Base-by-base conservation (phyloP, 2,797 vertebrate species). In the Chromobotia macracanthus region DNA sequence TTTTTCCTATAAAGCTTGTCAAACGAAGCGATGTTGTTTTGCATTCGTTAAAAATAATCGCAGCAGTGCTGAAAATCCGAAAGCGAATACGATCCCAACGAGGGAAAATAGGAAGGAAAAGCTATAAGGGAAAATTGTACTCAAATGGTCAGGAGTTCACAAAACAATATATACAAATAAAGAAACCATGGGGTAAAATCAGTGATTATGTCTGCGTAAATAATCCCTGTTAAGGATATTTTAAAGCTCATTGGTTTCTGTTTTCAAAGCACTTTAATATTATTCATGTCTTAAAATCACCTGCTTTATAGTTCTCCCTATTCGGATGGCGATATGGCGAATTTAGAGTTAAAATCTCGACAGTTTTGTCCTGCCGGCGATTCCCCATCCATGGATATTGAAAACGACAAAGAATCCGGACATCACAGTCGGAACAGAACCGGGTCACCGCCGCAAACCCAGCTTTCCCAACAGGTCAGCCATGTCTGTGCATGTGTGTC, bases 381-480 rank as follows among this genome's bases (percentile, higher is more conserved):
- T 60, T 68, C 53, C 0, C 65, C 56, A 12, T 28, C 15, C 19
- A 63, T 53, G 72, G 72, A 46, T 38, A 51, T 68, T 19, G 55
- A 69, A 51, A 61, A 51, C 31, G 56, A 64, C 4, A 55, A 58
- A 28, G 55, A 69, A 38, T 63, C 58, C 11, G 64, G 19, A 25
- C 41, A 38, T 68, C 63, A 68, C 5, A 41, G 15, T n/a, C 71
- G 38, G 28, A 41, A 23, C 23, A 67, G 31, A 68, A 18, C 79
- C 72, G 72, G 65, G 4, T 75, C 72, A 9, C 53, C 53, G 28
- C 44, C 35, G 6, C 61, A 64, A 68, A 44, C 44, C 38, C 65
- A 25, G n/a, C 53, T 69, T 19, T 50, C 55, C 28, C 79, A 72
- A 16, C 72, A 69, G 79, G 79, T 80, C 77, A 72, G 75, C 44